Percentiles rank a stretch among this genome's conserved stretches.
phyloP scores from a whole-genome alignment of 2,113 vertebrate species.

The Triplophysa tibetana region DNA sequence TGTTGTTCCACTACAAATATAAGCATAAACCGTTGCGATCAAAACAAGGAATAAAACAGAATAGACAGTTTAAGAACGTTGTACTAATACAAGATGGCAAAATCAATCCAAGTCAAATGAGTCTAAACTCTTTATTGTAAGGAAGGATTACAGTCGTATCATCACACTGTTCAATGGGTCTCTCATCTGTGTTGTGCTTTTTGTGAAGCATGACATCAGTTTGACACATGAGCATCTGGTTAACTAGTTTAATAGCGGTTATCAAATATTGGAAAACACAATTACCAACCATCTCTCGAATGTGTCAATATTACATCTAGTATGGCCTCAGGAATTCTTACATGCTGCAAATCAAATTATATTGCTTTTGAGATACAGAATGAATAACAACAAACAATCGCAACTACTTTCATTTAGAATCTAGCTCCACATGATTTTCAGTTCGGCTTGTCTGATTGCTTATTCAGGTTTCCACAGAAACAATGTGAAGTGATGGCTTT shows the following conservation, averaged over 20 bases:
- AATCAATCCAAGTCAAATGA: not conserved
- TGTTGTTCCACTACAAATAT: slow-evolving; percentile 59
- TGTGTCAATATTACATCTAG: not conserved
- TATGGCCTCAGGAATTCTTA: not conserved
- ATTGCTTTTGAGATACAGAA: slow-evolving; percentile 48
- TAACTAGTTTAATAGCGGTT: not conserved
- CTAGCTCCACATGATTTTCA: not conserved
- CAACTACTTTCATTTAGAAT: not conserved
- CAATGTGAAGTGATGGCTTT: slow-evolving; percentile 41
- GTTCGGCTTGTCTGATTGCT: not conserved
- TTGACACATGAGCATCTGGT: slow-evolving; percentile 38
- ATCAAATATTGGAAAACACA: not conserved
- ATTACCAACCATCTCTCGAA: not conserved
- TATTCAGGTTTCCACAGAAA: slow-evolving; percentile 24
- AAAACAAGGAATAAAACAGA: slow-evolving; percentile 29
- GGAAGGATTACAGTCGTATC: slow-evolving; percentile 11
- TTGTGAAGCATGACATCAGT: slow-evolving; percentile 55
- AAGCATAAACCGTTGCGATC: slow-evolving; percentile 51
- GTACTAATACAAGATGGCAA: slow-evolving; percentile 22
- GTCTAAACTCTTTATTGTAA: not conserved
- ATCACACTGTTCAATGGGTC: slow-evolving; percentile 35
- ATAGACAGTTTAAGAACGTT: slow-evolving; percentile 43
- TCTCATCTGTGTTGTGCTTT: not conserved
- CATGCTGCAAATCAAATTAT: slow-evolving; percentile 19
- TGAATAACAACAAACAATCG: slow-evolving; percentile 36